phyloP scores from a whole-genome alignment of 1,140 invertebrate species.

The Aphaenogaster rudis region DNA sequence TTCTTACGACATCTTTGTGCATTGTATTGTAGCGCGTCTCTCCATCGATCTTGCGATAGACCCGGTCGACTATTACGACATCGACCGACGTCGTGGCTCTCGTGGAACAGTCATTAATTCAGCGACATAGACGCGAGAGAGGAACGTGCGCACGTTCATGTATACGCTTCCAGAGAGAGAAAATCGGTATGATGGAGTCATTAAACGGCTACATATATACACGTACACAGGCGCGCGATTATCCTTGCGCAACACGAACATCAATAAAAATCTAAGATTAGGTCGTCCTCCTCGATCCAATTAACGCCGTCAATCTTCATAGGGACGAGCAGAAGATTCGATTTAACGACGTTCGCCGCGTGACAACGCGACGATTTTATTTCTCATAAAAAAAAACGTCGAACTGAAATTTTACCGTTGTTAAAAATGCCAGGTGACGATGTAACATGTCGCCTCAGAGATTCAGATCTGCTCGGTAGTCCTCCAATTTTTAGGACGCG shows the following conservation, averaged over 20 bases:
- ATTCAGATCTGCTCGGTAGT: neutral
- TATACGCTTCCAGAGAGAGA: slow-evolving; percentile 7
- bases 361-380: neutral
- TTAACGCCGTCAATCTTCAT: slow-evolving; percentile 51
- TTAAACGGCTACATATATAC: slow-evolving; percentile 33
- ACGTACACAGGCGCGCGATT: neutral
- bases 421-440: neutral
- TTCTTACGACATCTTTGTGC: slow-evolving; percentile 50
- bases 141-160: neutral
- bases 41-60: slow-evolving; percentile 62
- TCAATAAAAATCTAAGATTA: slow-evolving; percentile 64
- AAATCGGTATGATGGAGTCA: slow-evolving; percentile 31
- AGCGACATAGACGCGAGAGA: slow-evolving; percentile 40
- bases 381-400: neutral
- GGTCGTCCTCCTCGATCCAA: slow-evolving; percentile 57
- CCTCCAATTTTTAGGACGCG: slow-evolving; percentile 14
- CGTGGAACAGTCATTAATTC: slow-evolving; percentile 59
- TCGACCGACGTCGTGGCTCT: slow-evolving; percentile 22
- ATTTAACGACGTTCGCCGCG: slow-evolving; percentile 15
- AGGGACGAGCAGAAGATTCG: slow-evolving; percentile 11
- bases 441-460: neutral
- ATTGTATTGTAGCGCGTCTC: slow-evolving; percentile 38
- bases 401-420: neutral
- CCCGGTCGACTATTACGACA: slow-evolving; percentile 58
- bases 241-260: slow-evolving; percentile 52